A percentile compares a stretch with the other conserved stretches of the same genome.
phyloP scores from a whole-genome alignment of 2,797 vertebrate genomes.

The Syndactyla subalaris region DNA sequence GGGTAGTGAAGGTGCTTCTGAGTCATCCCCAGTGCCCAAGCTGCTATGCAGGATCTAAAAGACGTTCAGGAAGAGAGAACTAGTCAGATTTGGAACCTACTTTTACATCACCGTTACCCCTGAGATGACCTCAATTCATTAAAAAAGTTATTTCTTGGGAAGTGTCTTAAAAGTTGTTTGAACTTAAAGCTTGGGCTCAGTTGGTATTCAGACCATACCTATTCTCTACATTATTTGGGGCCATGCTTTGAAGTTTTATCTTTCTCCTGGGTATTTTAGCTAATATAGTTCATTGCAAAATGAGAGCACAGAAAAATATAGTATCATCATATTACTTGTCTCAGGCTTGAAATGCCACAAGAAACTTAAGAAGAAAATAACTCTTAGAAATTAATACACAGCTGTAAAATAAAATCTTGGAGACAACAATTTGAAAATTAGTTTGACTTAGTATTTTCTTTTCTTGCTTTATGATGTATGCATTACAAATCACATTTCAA shows the following conservation, averaged over 20 bases:
- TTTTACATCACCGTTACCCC: slow-evolving; percentile 62
- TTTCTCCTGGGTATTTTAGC: slow-evolving; percentile 66
- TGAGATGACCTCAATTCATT: slow-evolving; percentile 72
- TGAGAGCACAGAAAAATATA: slow-evolving; percentile 30
- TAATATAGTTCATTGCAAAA: slow-evolving; percentile 63
- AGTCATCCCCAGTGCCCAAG: not conserved
- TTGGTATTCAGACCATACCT: slow-evolving; percentile 63
- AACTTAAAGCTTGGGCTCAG: slow-evolving; percentile 62
- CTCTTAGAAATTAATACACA: not conserved
- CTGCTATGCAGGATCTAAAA: not conserved
- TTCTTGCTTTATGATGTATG: not conserved
- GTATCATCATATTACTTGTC: slow-evolving; percentile 42
- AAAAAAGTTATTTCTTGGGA: slow-evolving; percentile 73
- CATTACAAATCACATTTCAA: not conserved
- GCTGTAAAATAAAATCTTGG: not conserved
- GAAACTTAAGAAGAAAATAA: not conserved
- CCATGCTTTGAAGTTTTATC: slow-evolving; percentile 62
- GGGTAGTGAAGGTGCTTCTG: not conserved
- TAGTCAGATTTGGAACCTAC: slow-evolving; percentile 20
- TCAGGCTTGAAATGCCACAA: not conserved
- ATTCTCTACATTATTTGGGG: slow-evolving; percentile 42
- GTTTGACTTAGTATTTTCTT: not conserved
- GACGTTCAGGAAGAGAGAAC: not conserved
- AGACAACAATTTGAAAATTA: not conserved
- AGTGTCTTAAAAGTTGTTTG: slow-evolving; percentile 69